These are phyloP conservation scores for Dione vanillae DNA, from an alignment of 2,888 invertebrate species.

Conservation along the genomic window DNA sequence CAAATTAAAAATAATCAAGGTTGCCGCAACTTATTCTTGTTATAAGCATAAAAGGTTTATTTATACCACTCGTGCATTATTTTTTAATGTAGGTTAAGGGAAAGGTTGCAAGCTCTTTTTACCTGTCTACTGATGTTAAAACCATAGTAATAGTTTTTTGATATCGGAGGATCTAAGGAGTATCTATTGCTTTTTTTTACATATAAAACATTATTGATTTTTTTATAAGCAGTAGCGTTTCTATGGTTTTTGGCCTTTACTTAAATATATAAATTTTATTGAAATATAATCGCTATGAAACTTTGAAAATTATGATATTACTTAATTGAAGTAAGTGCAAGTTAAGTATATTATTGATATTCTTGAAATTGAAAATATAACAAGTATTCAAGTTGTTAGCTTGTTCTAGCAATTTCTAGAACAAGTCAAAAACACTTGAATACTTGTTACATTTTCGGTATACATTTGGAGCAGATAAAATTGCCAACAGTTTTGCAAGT, in stretches of 20 bases:
- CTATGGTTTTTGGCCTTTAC: not conserved
- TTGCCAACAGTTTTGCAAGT: constrained; percentile 17
- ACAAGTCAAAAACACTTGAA: constrained; percentile 2
- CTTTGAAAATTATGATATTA: not conserved
- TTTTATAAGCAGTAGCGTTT: no score
- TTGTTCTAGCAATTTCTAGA: constrained; percentile 1
- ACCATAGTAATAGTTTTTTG: not conserved
- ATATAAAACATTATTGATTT: no score
- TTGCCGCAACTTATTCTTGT: constrained; percentile 5
- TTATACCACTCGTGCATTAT: not conserved
- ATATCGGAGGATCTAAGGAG: not conserved
- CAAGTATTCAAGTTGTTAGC: no score
- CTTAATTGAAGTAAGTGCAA: not conserved
- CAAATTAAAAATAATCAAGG: constrained; percentile 24
- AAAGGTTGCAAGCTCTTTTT: not conserved
- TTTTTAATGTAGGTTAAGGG: not conserved
- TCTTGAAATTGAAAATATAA: no score
- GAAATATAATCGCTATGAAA: not conserved
- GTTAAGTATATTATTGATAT: not conserved
- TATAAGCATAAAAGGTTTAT: not conserved
- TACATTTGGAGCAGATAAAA: constrained; percentile 23
- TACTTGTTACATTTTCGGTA: constrained; percentile 19
- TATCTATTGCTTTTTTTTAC: no score
- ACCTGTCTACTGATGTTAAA: no score
- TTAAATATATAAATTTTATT: not conserved